phyloP scores from a whole-genome alignment of 1,140 invertebrate genomes.

The Antheraea mylitta region DNA sequence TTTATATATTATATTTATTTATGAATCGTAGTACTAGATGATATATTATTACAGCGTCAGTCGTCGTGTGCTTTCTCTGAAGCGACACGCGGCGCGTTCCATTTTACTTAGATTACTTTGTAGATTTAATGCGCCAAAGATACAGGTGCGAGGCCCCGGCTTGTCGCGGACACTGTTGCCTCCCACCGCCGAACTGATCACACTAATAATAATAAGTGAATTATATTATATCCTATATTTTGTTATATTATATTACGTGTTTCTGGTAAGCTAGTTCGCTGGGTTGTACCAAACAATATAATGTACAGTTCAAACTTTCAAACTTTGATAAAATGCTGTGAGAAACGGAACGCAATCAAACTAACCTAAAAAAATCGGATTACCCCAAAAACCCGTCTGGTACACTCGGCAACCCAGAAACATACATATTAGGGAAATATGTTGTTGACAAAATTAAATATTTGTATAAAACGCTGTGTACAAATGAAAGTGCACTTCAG shows the following conservation, averaged over 20 bases:
- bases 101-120: neutral
- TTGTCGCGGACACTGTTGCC: conserved; percentile 62
- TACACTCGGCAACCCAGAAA: conserved; percentile 48
- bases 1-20: neutral
- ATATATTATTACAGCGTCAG: neutral
- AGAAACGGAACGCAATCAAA: neutral
- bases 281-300: conserved; percentile 41
- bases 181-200: conserved; percentile 60
- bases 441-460: conserved; percentile 68
- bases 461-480: conserved; percentile 75
- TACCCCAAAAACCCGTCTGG: conserved; percentile 21
- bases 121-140: conserved; percentile 27
- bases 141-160: conserved; percentile 26
- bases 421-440: conserved; percentile 60
- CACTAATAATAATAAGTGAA: conserved; percentile 59
- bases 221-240: conserved; percentile 73
- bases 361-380: neutral
- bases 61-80: neutral
- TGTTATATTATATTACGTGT: conserved; percentile 75
- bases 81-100: neutral
- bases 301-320: neutral
- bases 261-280: conserved; percentile 60
- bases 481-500: conserved; percentile 77
- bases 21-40: neutral
- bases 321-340: neutral